A percentile compares a stretch with the other conserved stretches of the same genome.
These are phyloP conservation scores for Tadarida brasiliensis DNA, from an alignment of 2,797 vertebrate species.

Conservation along the genomic window DNA sequence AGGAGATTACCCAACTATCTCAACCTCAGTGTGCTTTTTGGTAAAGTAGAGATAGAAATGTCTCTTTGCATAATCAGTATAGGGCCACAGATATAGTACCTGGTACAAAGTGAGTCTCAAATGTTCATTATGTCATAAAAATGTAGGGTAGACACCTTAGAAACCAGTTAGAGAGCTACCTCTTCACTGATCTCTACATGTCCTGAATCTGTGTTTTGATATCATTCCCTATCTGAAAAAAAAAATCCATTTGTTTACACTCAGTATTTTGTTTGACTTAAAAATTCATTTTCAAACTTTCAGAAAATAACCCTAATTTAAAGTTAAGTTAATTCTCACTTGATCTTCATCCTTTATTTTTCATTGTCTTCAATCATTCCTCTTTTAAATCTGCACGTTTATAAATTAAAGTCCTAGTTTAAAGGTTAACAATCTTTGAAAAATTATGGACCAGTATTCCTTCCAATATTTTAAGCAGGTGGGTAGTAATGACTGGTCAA, in stretches of 20 bases:
- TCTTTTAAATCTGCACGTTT: conserved; percentile 12
- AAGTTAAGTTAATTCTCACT: neutral
- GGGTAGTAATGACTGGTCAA: neutral
- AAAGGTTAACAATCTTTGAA: neutral
- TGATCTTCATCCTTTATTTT: neutral
- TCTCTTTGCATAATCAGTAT: neutral
- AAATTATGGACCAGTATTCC: neutral
- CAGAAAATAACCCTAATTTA: neutral
- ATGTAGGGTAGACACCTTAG: neutral
- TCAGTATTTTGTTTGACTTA: neutral
- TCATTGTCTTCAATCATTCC: neutral
- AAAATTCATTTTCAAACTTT: conserved; percentile 1
- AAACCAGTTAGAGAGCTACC: neutral
- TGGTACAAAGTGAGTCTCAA: neutral
- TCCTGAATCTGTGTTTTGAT: neutral
- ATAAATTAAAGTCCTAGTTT: neutral
- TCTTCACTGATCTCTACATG: neutral
- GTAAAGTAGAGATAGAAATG: neutral
- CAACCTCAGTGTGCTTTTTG: neutral
- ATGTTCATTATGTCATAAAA: neutral
- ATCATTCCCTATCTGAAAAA: neutral
- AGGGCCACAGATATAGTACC: neutral
- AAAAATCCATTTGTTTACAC: neutral
- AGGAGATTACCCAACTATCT: neutral
- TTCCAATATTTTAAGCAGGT: neutral